Evolutionary conservation across 2,113 vertebrate species (phyloP), one percentile per base, ranked within the genome.

Genomic region (Poeciliopsis occidentalis): DNA sequence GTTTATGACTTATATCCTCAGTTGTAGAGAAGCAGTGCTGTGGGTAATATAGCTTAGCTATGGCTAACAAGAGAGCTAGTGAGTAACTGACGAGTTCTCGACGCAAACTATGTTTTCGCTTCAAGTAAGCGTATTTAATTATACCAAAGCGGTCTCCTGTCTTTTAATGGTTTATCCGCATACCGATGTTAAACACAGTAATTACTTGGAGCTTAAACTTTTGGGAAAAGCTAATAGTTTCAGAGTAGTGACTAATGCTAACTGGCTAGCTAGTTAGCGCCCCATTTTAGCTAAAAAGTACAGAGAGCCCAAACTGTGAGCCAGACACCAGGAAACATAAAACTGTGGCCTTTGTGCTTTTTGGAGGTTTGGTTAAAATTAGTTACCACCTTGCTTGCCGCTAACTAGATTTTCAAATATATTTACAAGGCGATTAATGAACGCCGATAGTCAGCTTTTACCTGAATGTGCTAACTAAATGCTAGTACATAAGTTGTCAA

Each of bases 31-130:
- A 65, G 24, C 69, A 12, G 30, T 64, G 67, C 44, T 64, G 41
- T 73, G 30, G 39, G 65, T 60, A 39, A 75, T 62, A 34, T 76
- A 82, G 70, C 83, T 83, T 87, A 90, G 84, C 86, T 64, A 12
- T 24, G 57, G 90, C 89, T 90, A 91, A 86, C 75, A 30, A 64
- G 62, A 73, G 87, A 73, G 88, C 85, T 87, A 87, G 82, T 44
- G 73, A 87, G 82, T 44, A 73, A 86, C 67, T 67, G 73, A 85
- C 64, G 63, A 81, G 60, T 64, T 78, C 54, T 70, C 54, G 60
- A 64, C 29, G 15, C n/a, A 66, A 76, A 85, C 78, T 62, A 17
- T 12, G 3, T 39, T 69, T 51, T 26, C 29, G 1, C 0, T 60
- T 51, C 1, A 67, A 12, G 30, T 54, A 2, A 13, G 29, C n/a